Conservation (phyloP, 37 sponge, comb jelly and placozoan genomes). For the Petrosia ficiformis region DNA sequence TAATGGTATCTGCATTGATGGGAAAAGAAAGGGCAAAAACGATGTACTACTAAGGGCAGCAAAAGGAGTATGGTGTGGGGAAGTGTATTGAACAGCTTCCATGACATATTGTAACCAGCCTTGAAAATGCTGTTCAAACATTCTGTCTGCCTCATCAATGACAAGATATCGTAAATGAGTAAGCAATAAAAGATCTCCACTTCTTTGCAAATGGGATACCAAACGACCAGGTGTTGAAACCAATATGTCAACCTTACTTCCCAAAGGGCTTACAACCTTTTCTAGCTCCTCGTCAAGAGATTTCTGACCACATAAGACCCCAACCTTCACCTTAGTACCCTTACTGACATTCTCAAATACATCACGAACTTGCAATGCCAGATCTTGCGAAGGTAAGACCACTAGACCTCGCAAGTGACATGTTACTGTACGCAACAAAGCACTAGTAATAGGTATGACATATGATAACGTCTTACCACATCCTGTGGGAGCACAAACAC, state of each 20-base stretch:
- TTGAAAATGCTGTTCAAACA: conserved; percentile 75
- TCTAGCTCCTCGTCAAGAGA: conserved; percentile 33
- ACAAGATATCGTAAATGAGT: conserved; percentile 76
- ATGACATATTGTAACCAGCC: conserved; percentile 73
- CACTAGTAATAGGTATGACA: conserved; percentile 77
- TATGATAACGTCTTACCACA: conserved; percentile 95
- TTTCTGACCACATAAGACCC: conserved; percentile 36
- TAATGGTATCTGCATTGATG: background rate
- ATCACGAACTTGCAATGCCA: conserved; percentile 70
- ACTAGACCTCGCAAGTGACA: conserved; percentile 61
- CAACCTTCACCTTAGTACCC: conserved; percentile 54
- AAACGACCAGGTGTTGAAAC: conserved; percentile 91
- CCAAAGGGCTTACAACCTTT: conserved; percentile 21
- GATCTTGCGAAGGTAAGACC: conserved; percentile 78
- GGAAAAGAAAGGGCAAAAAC: background rate
- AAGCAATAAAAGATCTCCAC: conserved; percentile 22
- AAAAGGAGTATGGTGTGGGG: background rate
- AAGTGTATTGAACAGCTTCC: conserved; percentile 2
- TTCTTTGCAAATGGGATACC: conserved; percentile 52
- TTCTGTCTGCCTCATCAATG: conserved; percentile 92
- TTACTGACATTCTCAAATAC: conserved; percentile 65
- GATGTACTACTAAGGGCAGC: background rate
- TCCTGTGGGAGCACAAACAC: conserved; percentile 93
- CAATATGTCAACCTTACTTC: conserved; percentile 59
- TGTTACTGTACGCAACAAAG: conserved; percentile 32